Evolutionary conservation across 2,797 vertebrate species (phyloP).

Genomic region (Yasuhikotakia modesta): DNA sequence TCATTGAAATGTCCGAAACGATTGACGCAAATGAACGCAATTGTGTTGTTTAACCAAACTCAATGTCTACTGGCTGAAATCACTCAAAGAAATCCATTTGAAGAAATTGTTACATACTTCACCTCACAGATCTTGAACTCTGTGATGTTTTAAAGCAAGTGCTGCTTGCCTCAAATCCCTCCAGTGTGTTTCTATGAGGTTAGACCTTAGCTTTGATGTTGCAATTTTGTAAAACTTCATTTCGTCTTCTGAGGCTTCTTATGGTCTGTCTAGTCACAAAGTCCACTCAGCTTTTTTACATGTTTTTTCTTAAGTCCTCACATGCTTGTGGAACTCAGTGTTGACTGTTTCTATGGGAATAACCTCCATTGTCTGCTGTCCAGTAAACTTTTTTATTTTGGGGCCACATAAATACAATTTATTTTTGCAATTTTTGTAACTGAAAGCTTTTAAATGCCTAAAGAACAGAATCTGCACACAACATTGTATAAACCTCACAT

Average conservation of each 20-base stretch:
- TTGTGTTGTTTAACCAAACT: too few species aligned
- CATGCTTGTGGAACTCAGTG: not conserved
- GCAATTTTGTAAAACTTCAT: not conserved
- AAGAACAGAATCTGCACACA: too few species aligned
- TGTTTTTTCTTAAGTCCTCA: not conserved
- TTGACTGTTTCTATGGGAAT: not conserved
- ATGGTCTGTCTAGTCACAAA: not conserved
- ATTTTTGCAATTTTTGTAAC: not conserved
- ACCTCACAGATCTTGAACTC: not conserved
- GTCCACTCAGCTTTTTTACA: not conserved
- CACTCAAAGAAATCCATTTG: not conserved
- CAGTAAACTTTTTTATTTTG: not conserved
- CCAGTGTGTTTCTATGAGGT: not conserved
- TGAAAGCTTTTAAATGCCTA: too few species aligned
- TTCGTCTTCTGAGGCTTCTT: not conserved
- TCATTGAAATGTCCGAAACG: too few species aligned
- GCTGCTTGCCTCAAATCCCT: not conserved
- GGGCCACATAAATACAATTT: not conserved
- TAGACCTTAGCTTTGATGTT: not conserved
- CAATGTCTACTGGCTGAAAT: not conserved
- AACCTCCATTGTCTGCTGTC: not conserved
- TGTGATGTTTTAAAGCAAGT: not conserved
- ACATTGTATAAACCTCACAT: too few species aligned
- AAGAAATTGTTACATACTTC: not conserved
- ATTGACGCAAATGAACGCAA: too few species aligned